Evolutionary conservation across 2,113 vertebrate species (phyloP), one percentile per base, ranked within the genome.

Genomic region (Oostethus manadensis): DNA sequence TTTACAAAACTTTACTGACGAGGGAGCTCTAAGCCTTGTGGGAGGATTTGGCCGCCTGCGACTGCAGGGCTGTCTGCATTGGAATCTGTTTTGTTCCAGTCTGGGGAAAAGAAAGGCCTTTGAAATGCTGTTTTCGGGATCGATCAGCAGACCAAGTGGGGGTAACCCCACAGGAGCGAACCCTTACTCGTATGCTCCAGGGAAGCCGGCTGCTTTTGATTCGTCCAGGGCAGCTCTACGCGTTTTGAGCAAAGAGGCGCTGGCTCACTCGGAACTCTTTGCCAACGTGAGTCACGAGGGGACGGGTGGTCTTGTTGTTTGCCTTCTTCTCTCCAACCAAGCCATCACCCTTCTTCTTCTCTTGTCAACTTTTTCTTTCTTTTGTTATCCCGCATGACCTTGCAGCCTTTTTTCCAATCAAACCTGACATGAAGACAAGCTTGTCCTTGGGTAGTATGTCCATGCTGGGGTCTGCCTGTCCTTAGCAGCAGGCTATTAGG

Each of bases 61-160:
- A 82, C 81, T 80, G 76, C 77, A 77, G 80, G 81, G 78, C 73
- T 80, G 76, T 80, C 78, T 80, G 33, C 45, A 66, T n/a, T 77
- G 42, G 50, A 78, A 73, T 83, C 71, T 79, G 73, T 73, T 79
- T 76, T 71, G 60, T 79, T 81, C 53, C 65, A 62, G 69, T 68
- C 70, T 73, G 51, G 55, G 66, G 79, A 73, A 73, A 50, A 72
- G 51, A 74, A 53, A 85, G 72, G 35, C 68, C 78, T 87, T 87
- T 87, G 78, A 85, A 84, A 84, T 76, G 55, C 64, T 68, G 68
- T 80, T 82, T 80, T 79, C 76, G 64, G 65, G 83, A 87, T 87
- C 77, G 81, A 82, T 87, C 72, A 56, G 43, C 76, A 66, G 72
- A 78, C 81, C 76, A 64, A n/a, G 73, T 79, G 72, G 69, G 21